These are phyloP conservation scores for Argyrosomus regius DNA, from an alignment of 2,797 vertebrate genomes.

Conservation along the genomic window DNA sequence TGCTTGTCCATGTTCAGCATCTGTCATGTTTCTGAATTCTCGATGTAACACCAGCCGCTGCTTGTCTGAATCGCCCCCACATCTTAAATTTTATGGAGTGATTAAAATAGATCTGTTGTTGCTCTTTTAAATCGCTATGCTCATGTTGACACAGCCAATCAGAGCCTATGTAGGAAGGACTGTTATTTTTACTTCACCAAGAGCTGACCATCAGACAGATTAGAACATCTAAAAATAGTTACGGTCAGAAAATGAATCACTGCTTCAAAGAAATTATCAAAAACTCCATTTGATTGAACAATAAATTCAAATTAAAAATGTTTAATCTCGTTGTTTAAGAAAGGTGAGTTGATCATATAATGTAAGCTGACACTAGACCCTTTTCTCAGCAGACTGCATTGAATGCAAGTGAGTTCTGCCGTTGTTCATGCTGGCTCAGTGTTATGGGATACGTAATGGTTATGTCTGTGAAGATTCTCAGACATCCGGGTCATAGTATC, in stretches of 20 bases:
- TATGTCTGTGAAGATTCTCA: neutral
- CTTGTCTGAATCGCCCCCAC: slow-evolving; percentile 22
- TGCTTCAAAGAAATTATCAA: neutral
- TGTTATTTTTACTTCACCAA: slow-evolving; percentile 11
- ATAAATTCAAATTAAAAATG: neutral
- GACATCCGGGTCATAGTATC: no score
- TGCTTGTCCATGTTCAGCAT: slow-evolving; percentile 41
- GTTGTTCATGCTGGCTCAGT: neutral
- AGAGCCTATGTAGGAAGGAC: neutral
- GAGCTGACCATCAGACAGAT: neutral
- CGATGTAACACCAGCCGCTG: slow-evolving; percentile 10
- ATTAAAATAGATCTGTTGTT: slow-evolving; percentile 25
- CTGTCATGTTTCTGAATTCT: slow-evolving; percentile 53
- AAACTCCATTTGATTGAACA: neutral
- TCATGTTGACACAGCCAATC: slow-evolving; percentile 8
- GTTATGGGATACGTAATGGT: neutral
- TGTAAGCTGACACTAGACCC: neutral
- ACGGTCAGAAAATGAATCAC: neutral
- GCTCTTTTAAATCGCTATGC: neutral
- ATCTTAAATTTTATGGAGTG: slow-evolving; percentile 8
- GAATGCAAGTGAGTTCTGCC: neutral
- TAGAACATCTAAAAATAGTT: slow-evolving; percentile 5
- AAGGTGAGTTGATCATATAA: no score
- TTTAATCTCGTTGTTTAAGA: neutral
- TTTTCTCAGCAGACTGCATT: neutral